phyloP scores from a whole-genome alignment of 2,888 invertebrate species.

The Tanytarsus gracilentus region DNA sequence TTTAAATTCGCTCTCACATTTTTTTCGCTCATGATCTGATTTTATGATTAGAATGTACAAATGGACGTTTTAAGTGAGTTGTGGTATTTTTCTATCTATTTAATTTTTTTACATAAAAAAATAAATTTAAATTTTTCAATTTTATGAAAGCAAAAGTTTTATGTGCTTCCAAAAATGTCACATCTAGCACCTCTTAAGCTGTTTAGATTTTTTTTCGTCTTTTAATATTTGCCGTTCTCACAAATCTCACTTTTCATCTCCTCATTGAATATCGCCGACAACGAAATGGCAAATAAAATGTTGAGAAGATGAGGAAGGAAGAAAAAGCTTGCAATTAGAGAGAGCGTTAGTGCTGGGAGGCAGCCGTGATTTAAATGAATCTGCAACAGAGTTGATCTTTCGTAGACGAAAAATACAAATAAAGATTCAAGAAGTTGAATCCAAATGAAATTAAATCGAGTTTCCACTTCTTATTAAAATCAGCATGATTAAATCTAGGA shows the following conservation, averaged over 20 bases:
- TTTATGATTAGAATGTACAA: too few relatives aligned
- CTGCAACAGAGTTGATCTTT: constrained; percentile 13
- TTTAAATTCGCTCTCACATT: background rate
- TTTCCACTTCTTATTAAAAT: too few relatives aligned
- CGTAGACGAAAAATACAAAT: background rate
- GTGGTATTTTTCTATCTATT: too few relatives aligned
- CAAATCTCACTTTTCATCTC: constrained; percentile 23
- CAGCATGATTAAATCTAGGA: constrained; percentile 21
- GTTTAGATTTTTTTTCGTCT: too few relatives aligned
- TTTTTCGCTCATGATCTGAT: background rate
- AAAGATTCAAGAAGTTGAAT: background rate
- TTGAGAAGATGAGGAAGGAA: background rate
- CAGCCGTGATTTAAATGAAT: constrained; percentile 2
- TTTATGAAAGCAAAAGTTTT: too few relatives aligned
- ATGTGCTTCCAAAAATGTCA: too few relatives aligned
- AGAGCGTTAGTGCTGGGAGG: constrained; percentile 1
- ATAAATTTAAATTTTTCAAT: too few relatives aligned
- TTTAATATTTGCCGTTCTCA: constrained; percentile 13
- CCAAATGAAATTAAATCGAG: background rate
- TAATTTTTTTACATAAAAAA: too few relatives aligned
- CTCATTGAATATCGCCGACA: background rate
- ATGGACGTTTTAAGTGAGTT: too few relatives aligned
- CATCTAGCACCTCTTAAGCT: too few relatives aligned
- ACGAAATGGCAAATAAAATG: background rate
- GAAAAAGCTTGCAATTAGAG: background rate